Conservation (phyloP, 2,888 invertebrate genomes). For the Phania funesta region DNA sequence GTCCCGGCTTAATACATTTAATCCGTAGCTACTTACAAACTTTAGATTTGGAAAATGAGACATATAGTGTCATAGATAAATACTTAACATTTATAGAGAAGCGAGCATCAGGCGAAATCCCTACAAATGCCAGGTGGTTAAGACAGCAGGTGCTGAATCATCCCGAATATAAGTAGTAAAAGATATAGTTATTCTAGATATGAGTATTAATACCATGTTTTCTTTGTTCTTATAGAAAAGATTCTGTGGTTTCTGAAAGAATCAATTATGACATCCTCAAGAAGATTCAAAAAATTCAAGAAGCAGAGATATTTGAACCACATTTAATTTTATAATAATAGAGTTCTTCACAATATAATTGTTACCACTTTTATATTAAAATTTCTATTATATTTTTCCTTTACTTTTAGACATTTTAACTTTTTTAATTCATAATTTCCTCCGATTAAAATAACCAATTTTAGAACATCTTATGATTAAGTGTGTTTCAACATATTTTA, state of each 20-base stretch:
- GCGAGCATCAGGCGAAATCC: constrained; percentile 92
- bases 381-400: too few relatives aligned
- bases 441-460: too few relatives aligned
- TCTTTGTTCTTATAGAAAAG: constrained; percentile 83
- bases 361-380: neutral
- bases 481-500: too few relatives aligned
- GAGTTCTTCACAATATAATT: neutral
- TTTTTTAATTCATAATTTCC: too few relatives aligned
- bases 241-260: constrained; percentile 92
- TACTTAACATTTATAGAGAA: constrained; percentile 95
- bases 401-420: too few relatives aligned
- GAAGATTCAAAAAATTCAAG: constrained; percentile 87
- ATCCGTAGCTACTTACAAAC: constrained; percentile 96
- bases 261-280: constrained; percentile 95
- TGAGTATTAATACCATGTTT: constrained; percentile 5
- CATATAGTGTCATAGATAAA: constrained; percentile 97
- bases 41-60: constrained; percentile 99
- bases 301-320: constrained; percentile 86
- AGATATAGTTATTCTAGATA: neutral
- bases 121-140: constrained; percentile 97
- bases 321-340: constrained; percentile 8
- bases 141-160: constrained; percentile 94
- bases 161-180: constrained; percentile 86
- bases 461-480: too few relatives aligned
- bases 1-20: constrained; percentile 96